Evolutionary conservation across 2,113 vertebrate species (phyloP), one percentile per base, ranked within the genome.

Genomic region (Sphyrna mokarran): DNA sequence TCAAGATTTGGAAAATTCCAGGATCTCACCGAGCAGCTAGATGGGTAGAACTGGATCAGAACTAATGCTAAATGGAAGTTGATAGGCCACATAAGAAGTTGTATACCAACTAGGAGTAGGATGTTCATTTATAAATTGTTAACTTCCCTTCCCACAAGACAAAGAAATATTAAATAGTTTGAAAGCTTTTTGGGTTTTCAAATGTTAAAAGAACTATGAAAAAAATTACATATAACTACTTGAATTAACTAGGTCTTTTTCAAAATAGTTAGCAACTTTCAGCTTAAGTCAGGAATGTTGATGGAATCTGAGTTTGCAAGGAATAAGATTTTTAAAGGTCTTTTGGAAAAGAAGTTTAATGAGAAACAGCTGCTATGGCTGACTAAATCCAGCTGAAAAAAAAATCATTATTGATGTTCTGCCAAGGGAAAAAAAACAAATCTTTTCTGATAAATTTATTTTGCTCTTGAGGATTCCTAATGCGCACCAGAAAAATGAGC

Each of bases 391-490:
- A 70, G 58, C 5, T 61, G 14, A 33, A 61, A 83, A 83, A 58
- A 94, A 69, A 18, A 58, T 91, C 61, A 66, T 37, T 69, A 94
- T 94, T 94, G 91, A 69, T 43, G 20, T 69, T 94, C 63, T 94
- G n/a, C 63, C 91, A 94, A 94, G 48, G 48, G 43, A 48, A 43
- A 43, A 68, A 20, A 40, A 22, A 43, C 6, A 0, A 1, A 22
- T 70, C 69, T 94, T 43, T 94, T 69, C 23, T 72, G 23, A 95
- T 72, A 48, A 48, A 43, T 95, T 43, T 48, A 95, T 72, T 72
- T 95, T 72, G 3, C 68, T 54, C 94, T 48, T 48, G 43, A 8
- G 63, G 43, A 95, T 72, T 95, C 7, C 68, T 72, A 72, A 54
- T 72, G 26, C 54, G 5, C 40, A 48, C 40, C 66, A 94, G 91